phyloP scores from a whole-genome alignment of 2,797 vertebrate species.

The Microctenopoma lineatum region DNA sequence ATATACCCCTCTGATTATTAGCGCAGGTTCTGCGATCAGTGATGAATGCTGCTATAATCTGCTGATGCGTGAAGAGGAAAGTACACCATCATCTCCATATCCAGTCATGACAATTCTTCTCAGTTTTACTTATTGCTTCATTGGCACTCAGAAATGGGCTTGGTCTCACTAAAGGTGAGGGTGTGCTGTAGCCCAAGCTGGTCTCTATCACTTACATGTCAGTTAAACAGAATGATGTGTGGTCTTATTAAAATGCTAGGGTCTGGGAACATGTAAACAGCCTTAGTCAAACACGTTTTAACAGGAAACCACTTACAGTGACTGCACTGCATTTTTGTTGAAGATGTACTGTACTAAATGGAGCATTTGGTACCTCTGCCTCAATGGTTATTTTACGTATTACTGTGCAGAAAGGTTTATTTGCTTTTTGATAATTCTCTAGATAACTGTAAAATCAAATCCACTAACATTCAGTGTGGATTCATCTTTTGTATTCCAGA shows the following conservation, averaged over 20 bases:
- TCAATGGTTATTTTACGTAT: too few relatives aligned
- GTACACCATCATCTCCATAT: constrained; percentile 73
- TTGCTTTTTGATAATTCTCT: too few relatives aligned
- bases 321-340: background rate
- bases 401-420: too few relatives aligned
- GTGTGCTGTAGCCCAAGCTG: constrained; percentile 14
- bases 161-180: constrained; percentile 35
- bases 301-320: background rate
- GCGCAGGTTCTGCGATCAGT: constrained; percentile 58
- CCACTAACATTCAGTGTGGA: too few relatives aligned
- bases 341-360: too few relatives aligned
- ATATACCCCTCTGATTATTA: constrained; percentile 77
- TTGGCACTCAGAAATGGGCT: constrained; percentile 6
- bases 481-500: too few relatives aligned
- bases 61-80: constrained; percentile 78
- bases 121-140: constrained; percentile 48
- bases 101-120: constrained; percentile 59
- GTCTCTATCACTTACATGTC: constrained; percentile 22
- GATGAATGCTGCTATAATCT: constrained; percentile 79
- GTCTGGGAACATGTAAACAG: too few relatives aligned
- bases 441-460: too few relatives aligned
- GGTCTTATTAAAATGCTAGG: constrained; percentile 6
- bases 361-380: too few relatives aligned
- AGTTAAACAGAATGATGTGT: constrained; percentile 6
- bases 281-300: background rate